Evolutionary conservation across 2,888 invertebrate species (phyloP).

Genomic region (Digitonthophagus gazella): DNA sequence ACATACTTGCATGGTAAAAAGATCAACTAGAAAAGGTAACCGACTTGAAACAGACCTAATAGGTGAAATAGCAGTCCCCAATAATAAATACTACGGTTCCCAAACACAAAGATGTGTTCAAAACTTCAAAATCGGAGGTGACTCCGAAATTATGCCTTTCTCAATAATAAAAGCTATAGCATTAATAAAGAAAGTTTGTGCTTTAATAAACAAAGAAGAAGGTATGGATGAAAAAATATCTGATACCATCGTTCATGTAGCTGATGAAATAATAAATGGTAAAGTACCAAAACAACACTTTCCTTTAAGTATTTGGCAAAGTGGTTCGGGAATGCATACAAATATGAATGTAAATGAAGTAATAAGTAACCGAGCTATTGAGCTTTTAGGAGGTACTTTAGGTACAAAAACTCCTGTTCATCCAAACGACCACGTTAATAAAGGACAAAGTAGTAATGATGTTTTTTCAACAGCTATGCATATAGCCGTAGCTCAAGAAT

Average conservation of each 20-base stretch:
- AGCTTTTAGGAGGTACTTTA: conserved; percentile 63
- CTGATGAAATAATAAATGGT: conserved; percentile 92
- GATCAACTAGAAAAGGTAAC: conserved; percentile 28
- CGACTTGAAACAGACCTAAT: conserved; percentile 88
- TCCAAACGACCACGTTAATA: conserved; percentile 99
- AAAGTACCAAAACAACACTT: conserved; percentile 93
- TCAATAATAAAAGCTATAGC: conserved; percentile 94
- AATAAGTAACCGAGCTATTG: conserved; percentile 47
- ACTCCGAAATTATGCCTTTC: conserved; percentile 93
- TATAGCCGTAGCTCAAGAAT: conserved; percentile 89
- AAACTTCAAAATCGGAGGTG: conserved; percentile 96
- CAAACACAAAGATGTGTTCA: conserved; percentile 93
- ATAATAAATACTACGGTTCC: conserved; percentile 91
- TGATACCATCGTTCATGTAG: conserved; percentile 85
- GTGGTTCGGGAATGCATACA: conserved; percentile 97
- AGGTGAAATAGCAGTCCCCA: conserved; percentile 91
- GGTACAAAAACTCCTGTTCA: conserved; percentile 95
- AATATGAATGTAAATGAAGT: conserved; percentile 98
- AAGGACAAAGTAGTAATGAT: conserved; percentile 97
- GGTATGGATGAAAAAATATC: conserved; percentile 87
- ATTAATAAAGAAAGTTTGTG: conserved; percentile 94
- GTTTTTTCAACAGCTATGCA: conserved; percentile 99
- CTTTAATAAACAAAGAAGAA: conserved; percentile 88
- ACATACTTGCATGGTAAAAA: neutral
- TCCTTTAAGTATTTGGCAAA: conserved; percentile 98